Base-by-base conservation (phyloP, 2,113 vertebrate genomes). In the Crotalus viridis region DNA sequence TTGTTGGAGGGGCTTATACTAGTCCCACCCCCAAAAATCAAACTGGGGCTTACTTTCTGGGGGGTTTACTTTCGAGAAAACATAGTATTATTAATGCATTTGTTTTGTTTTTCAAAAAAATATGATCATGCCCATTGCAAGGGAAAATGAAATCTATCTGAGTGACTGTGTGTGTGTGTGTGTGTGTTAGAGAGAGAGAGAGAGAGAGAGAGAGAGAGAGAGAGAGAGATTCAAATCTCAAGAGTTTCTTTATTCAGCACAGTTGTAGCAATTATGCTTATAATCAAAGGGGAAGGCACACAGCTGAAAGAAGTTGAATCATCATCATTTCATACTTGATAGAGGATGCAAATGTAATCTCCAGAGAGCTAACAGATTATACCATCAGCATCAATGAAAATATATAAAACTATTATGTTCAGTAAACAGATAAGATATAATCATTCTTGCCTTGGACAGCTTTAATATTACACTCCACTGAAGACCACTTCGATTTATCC, bases 201-300 rank as follows among this genome's bases (percentile, higher is more conserved):
- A 39, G 39, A 39, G 39, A 39, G 39, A 39, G 39, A 39, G 39
- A 39, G 39, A 39, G 39, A 39, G 39, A 39, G 39, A 39, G 39
- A 39, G 39, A 39, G 39, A 39, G 54, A 91, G 51, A 81, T 86
- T 87, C 93, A 39, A 86, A 64, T 4, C 54, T 94, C 15, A 95
- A 39, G 0, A 21, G 28, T 0, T 26, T 61, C 6, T 56, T 94
- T 48, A 86, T 89, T 91, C 88, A 64, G 69, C 22, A 93, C 89
- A 1, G 0, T 91, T 88, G 61, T 0, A 89, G 5, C 0, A 92
- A 91, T 90, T 93, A 91, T 3, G 0, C n/a, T 74, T 88, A 69
- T 33, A 95, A 91, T 90, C 5, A 91, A 94, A 89, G 33, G 87
- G 93, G 93, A 94, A 95, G 93, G 0, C 1, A 89, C 0, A 0